phyloP scores from a whole-genome alignment of 1,140 invertebrate genomes.

The Coenobita brevimanus region DNA sequence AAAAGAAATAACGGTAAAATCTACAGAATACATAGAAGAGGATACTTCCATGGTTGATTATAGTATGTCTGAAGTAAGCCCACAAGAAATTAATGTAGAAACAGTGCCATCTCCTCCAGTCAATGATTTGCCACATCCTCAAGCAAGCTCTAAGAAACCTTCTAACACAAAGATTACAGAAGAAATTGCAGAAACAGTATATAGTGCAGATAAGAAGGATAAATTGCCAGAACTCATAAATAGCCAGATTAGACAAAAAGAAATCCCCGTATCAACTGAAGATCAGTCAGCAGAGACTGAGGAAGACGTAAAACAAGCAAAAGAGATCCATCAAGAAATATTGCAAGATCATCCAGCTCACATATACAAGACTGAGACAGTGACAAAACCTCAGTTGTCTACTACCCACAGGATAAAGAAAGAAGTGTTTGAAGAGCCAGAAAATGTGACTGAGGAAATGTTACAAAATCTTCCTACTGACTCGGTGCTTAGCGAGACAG shows the following conservation, averaged over 20 bases:
- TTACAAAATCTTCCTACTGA: slow-evolving; percentile 5
- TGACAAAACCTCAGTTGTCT: slow-evolving; percentile 27
- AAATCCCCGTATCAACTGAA: too few relatives aligned
- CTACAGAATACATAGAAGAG: neutral
- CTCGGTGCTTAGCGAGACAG: slow-evolving; percentile 45
- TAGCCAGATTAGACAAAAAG: too few relatives aligned
- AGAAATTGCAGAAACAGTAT: slow-evolving; percentile 15
- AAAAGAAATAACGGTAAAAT: neutral
- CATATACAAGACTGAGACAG: neutral
- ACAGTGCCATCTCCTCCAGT: slow-evolving; percentile 9
- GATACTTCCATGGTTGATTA: neutral
- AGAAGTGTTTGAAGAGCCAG: neutral
- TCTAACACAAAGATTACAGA: neutral
- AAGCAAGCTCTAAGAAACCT: neutral
- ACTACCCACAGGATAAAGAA: slow-evolving; percentile 75
- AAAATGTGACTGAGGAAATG: slow-evolving; percentile 1
- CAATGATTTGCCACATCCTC: slow-evolving; percentile 28
- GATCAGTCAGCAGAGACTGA: neutral
- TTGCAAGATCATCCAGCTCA: neutral
- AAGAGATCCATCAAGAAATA: slow-evolving; percentile 10
- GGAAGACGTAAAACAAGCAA: neutral
- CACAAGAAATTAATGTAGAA: slow-evolving; percentile 1
- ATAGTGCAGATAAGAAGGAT: neutral
- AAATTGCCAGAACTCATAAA: neutral
- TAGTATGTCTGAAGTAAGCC: neutral